A percentile compares a stretch with the other conserved stretches of the same genome.
phyloP scores from a whole-genome alignment of 2,113 vertebrate genomes.

The Thermophis baileyi region DNA sequence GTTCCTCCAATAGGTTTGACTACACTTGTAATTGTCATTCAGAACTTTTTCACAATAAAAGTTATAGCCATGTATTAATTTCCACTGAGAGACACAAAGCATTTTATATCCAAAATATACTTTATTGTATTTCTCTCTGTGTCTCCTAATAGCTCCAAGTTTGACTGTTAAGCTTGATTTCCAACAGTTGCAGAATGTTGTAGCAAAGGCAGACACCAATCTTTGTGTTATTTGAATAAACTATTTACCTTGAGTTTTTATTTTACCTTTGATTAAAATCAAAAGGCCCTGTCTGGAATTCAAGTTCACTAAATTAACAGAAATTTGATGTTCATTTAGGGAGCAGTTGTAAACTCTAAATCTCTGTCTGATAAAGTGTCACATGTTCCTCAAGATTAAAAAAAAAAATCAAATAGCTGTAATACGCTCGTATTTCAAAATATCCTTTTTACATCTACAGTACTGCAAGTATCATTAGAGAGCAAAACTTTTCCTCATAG shows the following conservation, averaged over 20 bases:
- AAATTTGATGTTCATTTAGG: not conserved
- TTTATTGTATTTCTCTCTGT: not conserved
- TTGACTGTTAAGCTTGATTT: not conserved
- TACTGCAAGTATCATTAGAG: conserved; percentile 17
- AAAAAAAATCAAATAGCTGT: not conserved
- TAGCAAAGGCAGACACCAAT: not conserved
- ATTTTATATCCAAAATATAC: not conserved
- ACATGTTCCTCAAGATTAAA: not conserved
- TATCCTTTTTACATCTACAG: not conserved
- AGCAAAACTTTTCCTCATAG: conserved; percentile 46
- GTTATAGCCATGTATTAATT: not conserved
- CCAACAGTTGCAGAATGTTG: not conserved
- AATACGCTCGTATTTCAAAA: not conserved
- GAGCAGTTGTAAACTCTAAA: not conserved
- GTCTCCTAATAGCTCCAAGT: not conserved
- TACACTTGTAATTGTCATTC: not conserved
- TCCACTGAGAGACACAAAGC: not conserved
- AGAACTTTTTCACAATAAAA: not conserved
- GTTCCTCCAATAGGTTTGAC: not conserved
- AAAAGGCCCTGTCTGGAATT: not conserved
- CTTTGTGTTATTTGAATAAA: not conserved
- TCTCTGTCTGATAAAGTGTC: not conserved
- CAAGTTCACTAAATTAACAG: not conserved
- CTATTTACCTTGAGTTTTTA: not conserved
- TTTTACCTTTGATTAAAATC: not conserved